These are phyloP conservation scores for Thunnus maccoyii DNA, from an alignment of 2,113 vertebrate genomes.

Conservation along the genomic window DNA sequence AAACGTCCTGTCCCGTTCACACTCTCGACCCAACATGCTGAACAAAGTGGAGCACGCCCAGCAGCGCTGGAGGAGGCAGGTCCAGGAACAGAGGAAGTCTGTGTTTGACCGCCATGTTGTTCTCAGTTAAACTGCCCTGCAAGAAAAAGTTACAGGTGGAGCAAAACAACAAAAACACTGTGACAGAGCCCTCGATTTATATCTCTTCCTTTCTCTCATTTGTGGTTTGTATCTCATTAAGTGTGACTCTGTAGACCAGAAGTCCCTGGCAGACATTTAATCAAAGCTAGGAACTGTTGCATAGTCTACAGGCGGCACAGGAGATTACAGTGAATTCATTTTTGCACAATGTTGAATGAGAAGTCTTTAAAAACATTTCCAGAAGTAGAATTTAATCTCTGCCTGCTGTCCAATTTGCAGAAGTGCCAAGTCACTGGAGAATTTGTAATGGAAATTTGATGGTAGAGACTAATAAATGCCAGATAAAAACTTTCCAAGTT, in stretches of 20 bases:
- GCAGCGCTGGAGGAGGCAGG: slow-evolving; percentile 98
- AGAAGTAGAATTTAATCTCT: slow-evolving; percentile 38
- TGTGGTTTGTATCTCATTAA: slow-evolving; percentile 50
- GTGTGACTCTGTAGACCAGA: slow-evolving; percentile 30
- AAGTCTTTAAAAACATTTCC: slow-evolving; percentile 7
- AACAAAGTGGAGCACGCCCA: slow-evolving; percentile 98
- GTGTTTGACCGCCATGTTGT: slow-evolving; percentile 98
- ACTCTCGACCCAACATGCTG: slow-evolving; percentile 93
- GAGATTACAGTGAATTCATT: slow-evolving; percentile 38
- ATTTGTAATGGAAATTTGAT: slow-evolving; percentile 15
- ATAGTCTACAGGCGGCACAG: slow-evolving; percentile 55
- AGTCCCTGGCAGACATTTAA: slow-evolving; percentile 31
- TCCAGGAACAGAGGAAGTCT: slow-evolving; percentile 97
- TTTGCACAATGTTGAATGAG: slow-evolving; percentile 58
- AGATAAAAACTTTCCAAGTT: slow-evolving; percentile 17
- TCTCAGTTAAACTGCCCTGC: slow-evolving; percentile 89
- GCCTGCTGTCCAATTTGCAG: slow-evolving; percentile 28
- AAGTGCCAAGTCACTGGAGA: slow-evolving; percentile 39
- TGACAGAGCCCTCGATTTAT: slow-evolving; percentile 57
- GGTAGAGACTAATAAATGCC: slow-evolving; percentile 13
- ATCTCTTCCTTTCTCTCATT: slow-evolving; percentile 49
- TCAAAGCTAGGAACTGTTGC: slow-evolving; percentile 26
- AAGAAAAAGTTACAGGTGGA: slow-evolving; percentile 38
- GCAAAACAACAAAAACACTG: slow-evolving; percentile 60
- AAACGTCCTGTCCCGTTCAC: slow-evolving; percentile 93